These are phyloP conservation scores for Luidia sarsii DNA, from an alignment of 53 echinoderm and acorn worm genomes.

Conservation along the genomic window DNA sequence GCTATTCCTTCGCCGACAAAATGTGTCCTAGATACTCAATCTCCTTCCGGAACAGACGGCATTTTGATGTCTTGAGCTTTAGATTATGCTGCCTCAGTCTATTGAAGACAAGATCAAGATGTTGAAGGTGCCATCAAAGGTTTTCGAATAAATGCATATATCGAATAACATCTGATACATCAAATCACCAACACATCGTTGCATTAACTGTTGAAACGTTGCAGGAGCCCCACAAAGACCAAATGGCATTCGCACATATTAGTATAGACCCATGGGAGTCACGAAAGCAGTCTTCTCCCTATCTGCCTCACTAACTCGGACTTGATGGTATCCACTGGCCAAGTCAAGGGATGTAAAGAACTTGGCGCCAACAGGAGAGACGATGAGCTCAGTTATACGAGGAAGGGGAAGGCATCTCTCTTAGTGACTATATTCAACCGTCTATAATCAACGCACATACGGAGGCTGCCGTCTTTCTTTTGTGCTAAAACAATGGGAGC, in stretches of 20 bases:
- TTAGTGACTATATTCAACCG: conserved; percentile 66
- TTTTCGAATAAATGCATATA: conserved; percentile 20
- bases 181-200: neutral
- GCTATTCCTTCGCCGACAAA: conserved; percentile 24
- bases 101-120: conserved; percentile 12
- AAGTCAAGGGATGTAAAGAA: conserved; percentile 4
- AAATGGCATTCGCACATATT: conserved; percentile 14
- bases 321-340: conserved; percentile 39
- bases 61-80: conserved; percentile 35
- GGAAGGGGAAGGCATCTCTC: conserved; percentile 71
- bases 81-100: conserved; percentile 2
- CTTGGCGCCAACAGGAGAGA: conserved; percentile 14
- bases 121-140: conserved; percentile 38
- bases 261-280: conserved; percentile 8
- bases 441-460: too few species aligned
- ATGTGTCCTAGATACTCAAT: conserved; percentile 36
- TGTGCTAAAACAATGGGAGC: conserved; percentile 57
- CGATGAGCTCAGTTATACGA: conserved; percentile 42
- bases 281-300: conserved; percentile 32
- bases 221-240: conserved; percentile 31
- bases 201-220: conserved; percentile 21
- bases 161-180: conserved; percentile 32
- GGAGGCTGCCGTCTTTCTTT: conserved; percentile 66
- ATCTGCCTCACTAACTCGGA: neutral
- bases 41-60: conserved; percentile 23